These are phyloP conservation scores for Lota lota DNA, from an alignment of 2,113 vertebrate genomes.

Conservation along the genomic window DNA sequence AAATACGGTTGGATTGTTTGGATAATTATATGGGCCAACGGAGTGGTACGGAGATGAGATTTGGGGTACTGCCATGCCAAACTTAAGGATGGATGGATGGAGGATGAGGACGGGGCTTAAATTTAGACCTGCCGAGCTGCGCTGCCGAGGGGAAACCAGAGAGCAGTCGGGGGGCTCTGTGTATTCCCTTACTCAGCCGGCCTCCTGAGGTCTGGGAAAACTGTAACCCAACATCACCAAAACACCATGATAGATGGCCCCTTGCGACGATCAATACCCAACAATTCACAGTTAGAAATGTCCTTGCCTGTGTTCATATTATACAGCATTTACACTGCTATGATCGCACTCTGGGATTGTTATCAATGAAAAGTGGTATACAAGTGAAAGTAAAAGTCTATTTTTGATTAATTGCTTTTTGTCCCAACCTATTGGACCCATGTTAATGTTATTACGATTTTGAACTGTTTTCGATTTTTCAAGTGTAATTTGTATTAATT, in stretches of 20 bases:
- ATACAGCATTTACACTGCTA: conserved; percentile 15
- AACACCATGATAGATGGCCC: conserved; percentile 40
- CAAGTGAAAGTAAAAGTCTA: no score
- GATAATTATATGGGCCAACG: neutral
- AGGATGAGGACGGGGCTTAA: conserved; percentile 17
- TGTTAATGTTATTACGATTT: no score
- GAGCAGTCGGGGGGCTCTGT: neutral
- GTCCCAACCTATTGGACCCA: neutral
- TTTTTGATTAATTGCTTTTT: neutral
- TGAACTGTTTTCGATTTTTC: neutral
- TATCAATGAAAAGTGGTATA: no score
- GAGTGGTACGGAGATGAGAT: conserved; percentile 19
- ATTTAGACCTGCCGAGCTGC: conserved; percentile 38
- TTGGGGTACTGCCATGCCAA: conserved; percentile 22
- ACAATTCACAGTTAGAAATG: conserved; percentile 11
- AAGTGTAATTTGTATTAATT: neutral
- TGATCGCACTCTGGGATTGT: no score
- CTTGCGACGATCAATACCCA: conserved; percentile 34
- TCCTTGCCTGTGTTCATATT: neutral
- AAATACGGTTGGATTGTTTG: neutral
- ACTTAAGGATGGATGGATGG: conserved; percentile 26
- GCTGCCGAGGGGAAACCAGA: conserved; percentile 26
- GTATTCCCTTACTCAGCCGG: conserved; percentile 33
- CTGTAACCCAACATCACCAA: conserved; percentile 42
- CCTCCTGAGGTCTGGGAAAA: conserved; percentile 20